phyloP scores from a whole-genome alignment of 2,797 vertebrate species.

The Neomorphus geoffroyi region DNA sequence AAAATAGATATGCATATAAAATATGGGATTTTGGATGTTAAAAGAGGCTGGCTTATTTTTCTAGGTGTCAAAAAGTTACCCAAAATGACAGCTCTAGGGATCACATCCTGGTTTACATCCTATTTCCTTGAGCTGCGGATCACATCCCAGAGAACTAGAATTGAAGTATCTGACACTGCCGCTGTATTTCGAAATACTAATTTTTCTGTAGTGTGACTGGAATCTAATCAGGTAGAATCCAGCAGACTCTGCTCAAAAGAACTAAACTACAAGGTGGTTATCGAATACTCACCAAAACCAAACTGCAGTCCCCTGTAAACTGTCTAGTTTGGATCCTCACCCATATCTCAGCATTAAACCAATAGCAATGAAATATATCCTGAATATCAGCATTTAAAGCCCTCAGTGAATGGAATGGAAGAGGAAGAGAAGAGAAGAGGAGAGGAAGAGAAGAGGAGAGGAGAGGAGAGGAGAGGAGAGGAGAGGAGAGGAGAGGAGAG shows the following conservation, averaged over 20 bases:
- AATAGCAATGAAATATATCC: not conserved
- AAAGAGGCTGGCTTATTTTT: not conserved
- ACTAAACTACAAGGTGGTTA: not conserved
- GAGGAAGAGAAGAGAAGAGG: not conserved
- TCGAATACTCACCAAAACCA: not conserved
- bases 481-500: not conserved
- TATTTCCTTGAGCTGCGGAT: not conserved
- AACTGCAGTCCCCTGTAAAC: not conserved
- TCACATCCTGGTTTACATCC: not conserved
- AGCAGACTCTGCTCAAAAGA: not conserved
- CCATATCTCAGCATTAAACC: not conserved
- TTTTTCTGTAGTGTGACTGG: not conserved
- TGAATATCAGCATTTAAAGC: not conserved
- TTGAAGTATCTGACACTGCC: not conserved
- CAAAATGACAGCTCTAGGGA: not conserved
- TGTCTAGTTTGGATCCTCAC: not conserved
- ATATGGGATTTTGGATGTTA: not conserved
- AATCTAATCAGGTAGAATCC: not conserved
- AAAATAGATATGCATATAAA: constrained; percentile 4
- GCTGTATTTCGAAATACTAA: not conserved
- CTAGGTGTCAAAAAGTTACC: not conserved
- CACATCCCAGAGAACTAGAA: not conserved
- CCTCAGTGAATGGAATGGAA: not conserved
- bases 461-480: not conserved
- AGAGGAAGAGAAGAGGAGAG: not conserved